These are phyloP conservation scores for Xenopus borealis DNA, from an alignment of 2,113 vertebrate genomes.

Conservation along the genomic window DNA sequence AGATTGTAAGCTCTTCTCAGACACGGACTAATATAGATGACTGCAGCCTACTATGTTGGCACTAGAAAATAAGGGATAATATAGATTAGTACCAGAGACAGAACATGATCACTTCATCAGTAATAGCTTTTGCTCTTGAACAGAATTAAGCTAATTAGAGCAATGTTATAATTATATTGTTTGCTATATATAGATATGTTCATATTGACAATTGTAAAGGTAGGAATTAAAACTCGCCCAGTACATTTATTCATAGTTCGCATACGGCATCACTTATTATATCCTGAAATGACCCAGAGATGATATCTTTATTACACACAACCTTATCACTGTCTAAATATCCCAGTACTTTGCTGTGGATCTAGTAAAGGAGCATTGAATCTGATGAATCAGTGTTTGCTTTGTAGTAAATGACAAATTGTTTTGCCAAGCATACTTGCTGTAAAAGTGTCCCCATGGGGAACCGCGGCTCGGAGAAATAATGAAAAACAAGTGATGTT, in stretches of 20 bases:
- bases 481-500: conserved; percentile 17
- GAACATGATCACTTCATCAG: no score
- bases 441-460: conserved; percentile 13
- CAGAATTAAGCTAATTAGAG: no score
- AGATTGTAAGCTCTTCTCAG: no score
- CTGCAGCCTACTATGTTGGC: no score
- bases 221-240: not conserved
- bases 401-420: conserved; percentile 28
- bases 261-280: not conserved
- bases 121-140: no score
- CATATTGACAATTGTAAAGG: no score
- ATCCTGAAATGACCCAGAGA: conserved; percentile 13
- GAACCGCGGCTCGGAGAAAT: conserved; percentile 9
- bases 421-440: conserved; percentile 14
- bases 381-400: conserved; percentile 24
- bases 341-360: not conserved
- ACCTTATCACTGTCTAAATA: conserved; percentile 5
- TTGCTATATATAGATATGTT: no score
- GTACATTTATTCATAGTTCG: not conserved
- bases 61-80: no score
- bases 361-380: conserved; percentile 3
- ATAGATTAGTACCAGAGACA: no score
- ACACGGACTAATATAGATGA: no score
- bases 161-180: no score
- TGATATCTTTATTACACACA: conserved; percentile 1